phyloP scores from a whole-genome alignment of 1,140 invertebrate species.

The Cephus cinctus region DNA sequence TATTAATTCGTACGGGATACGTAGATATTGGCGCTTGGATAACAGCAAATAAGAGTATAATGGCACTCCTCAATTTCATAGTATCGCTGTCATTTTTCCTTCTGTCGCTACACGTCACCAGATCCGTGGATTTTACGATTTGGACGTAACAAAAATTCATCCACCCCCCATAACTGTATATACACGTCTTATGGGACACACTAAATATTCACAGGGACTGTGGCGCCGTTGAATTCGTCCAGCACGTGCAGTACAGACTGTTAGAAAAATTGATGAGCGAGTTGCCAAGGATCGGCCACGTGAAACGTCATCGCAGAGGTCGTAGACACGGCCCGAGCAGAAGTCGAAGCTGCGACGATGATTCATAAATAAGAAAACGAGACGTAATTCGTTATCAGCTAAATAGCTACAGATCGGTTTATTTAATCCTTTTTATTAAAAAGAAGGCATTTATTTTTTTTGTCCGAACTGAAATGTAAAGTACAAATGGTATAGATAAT shows the following conservation, averaged over 20 bases:
- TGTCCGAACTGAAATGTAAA: conserved; percentile 53
- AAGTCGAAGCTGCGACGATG: no score
- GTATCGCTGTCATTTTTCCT: conserved; percentile 26
- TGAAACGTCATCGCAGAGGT: conserved; percentile 11
- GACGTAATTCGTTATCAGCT: no score
- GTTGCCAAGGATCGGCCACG: conserved; percentile 13
- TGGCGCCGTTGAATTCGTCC: conserved; percentile 17
- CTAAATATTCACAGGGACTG: conserved; percentile 24
- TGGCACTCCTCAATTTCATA: conserved; percentile 22
- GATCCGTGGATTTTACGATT: conserved; percentile 26
- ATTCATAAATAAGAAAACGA: no score
- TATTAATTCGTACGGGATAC: not conserved
- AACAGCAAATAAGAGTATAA: conserved; percentile 15
- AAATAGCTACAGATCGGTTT: no score
- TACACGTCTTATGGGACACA: no score
- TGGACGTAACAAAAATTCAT: conserved; percentile 12
- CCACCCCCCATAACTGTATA: no score
- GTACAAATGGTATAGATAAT: conserved; percentile 56
- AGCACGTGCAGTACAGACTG: conserved; percentile 16
- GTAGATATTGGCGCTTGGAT: conserved; percentile 15
- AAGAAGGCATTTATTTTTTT: conserved; percentile 60
- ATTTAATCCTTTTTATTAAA: conserved; percentile 44
- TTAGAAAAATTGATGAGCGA: conserved; percentile 20
- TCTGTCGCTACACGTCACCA: conserved; percentile 26
- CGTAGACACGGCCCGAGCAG: conserved; percentile 18